Evolutionary conservation across 2,113 vertebrate genomes (phyloP).

Genomic region (Crotalus horridus): DNA sequence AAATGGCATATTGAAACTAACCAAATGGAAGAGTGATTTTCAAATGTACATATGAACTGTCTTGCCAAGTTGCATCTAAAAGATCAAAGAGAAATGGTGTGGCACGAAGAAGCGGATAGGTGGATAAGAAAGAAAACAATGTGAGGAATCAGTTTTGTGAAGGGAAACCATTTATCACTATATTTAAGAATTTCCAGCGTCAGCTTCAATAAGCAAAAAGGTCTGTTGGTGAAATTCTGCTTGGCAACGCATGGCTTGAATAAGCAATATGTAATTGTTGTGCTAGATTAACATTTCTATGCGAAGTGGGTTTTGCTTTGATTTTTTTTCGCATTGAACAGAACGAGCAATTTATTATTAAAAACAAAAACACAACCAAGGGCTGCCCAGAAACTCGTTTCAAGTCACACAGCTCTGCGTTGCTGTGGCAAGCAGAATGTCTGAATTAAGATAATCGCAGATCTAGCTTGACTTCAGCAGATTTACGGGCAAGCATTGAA

Average conservation of each 20-base stretch:
- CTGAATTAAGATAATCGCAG: slow-evolving; percentile 34
- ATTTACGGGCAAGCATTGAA: slow-evolving; percentile 33
- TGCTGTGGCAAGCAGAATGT: slow-evolving; percentile 40
- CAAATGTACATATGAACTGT: slow-evolving; percentile 49
- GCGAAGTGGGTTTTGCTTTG: slow-evolving; percentile 44
- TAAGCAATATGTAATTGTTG: slow-evolving; percentile 66
- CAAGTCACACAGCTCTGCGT: slow-evolving; percentile 1
- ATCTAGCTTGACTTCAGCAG: slow-evolving; percentile 23
- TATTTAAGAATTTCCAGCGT: slow-evolving; percentile 67
- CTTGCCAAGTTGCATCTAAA: slow-evolving; percentile 47
- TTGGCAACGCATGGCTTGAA: slow-evolving; percentile 55
- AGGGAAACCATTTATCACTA: slow-evolving; percentile 69
- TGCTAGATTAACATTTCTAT: slow-evolving; percentile 64
- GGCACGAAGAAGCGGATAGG: not conserved
- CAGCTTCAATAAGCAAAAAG: slow-evolving; percentile 65
- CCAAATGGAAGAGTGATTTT: slow-evolving; percentile 48
- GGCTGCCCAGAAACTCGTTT: slow-evolving; percentile 18
- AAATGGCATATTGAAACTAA: slow-evolving; percentile 27
- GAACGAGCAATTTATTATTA: slow-evolving; percentile 35
- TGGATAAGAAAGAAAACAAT: slow-evolving; percentile 37
- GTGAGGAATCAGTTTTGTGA: slow-evolving; percentile 62
- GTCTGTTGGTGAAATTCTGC: slow-evolving; percentile 59
- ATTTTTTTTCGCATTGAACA: slow-evolving; percentile 35
- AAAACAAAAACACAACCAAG: slow-evolving; percentile 6
- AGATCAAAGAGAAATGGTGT: slow-evolving; percentile 42